Evolutionary conservation across 2,113 vertebrate species (phyloP).

Genomic region (Xyliphius kryptos): DNA sequence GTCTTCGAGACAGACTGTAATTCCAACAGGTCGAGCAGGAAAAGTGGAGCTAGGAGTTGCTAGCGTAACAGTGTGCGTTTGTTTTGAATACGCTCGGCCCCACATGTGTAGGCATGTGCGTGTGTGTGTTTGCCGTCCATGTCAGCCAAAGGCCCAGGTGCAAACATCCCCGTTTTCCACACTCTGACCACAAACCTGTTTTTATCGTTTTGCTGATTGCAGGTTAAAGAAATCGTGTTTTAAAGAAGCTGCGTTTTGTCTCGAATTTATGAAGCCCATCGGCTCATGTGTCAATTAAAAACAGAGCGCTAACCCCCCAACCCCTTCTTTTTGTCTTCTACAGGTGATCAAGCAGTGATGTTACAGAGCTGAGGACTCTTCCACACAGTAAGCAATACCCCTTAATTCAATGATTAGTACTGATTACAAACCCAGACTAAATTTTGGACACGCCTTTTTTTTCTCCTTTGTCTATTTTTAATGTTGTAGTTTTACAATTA

Average conservation of each 20-base stretch:
- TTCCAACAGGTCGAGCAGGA: constrained; percentile 73
- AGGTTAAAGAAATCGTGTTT: background rate
- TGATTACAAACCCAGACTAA: no score
- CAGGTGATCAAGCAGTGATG: constrained; percentile 81
- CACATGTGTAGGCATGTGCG: constrained; percentile 16
- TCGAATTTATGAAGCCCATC: background rate
- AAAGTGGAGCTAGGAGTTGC: constrained; percentile 51
- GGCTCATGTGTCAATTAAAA: constrained; percentile 9
- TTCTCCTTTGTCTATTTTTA: background rate
- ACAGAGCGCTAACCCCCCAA: constrained; percentile 26
- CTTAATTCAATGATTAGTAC: background rate
- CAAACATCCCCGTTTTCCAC: constrained; percentile 45
- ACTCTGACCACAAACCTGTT: constrained; percentile 45
- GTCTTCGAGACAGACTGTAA: constrained; percentile 62
- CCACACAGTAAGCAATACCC: constrained; percentile 72
- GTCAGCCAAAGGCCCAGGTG: constrained; percentile 50
- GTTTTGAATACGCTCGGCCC: background rate
- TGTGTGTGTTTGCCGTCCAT: constrained; percentile 22
- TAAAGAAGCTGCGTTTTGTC: background rate
- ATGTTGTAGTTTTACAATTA: background rate
- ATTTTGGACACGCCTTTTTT: background rate
- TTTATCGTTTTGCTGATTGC: constrained; percentile 1
- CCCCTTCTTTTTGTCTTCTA: constrained; percentile 56
- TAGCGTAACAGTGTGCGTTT: constrained; percentile 15
- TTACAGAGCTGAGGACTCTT: constrained; percentile 78